Base-by-base conservation (phyloP, 1,140 invertebrate species). In the Brachystomella parvula region DNA sequence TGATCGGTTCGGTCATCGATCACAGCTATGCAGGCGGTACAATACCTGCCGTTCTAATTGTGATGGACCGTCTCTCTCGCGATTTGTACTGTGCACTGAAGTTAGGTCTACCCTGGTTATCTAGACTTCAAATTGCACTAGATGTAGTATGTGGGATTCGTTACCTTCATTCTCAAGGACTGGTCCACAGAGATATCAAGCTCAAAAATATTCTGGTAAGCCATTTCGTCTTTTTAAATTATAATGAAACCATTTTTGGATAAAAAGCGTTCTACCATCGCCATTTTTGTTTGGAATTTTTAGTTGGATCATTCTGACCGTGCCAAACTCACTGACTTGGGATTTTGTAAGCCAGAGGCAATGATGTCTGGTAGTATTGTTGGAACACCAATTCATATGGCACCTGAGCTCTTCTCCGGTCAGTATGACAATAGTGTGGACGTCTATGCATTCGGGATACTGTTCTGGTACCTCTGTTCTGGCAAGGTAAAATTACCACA, bases 341-440 rank as follows among this genome's bases (percentile, higher is more conserved):
- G 91, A 1, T 95, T 95, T 79, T 94, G 91, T 75, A 91, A 93
- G 73, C 89, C 90, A 0, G 90, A 89, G 78, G 89, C 90, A 0
- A 92, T 94, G 85, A 90, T 94, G 83, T 92, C 88, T 2, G 90
- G 87, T 17, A 89, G 87, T 70, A 84, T 90, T 63, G 88, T 90
- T 12, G 91, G 91, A 21, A 94, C 91, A 6, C 92, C 91, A 0
- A 89, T 94, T 66, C 91, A 94, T 75, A 94, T 95, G 92, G 90
- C 91, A 32, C 92, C 92, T 0, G 91, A 95, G 79, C 81, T 95
- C 26, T 82, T 93, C 49, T 85, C 84, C 47, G 87, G 88, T 0
- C 83, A 85, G 69, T 94, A 94, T 74, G 89, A 92, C 75, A 89
- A 86, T 71, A 86, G 85, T 66, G 91, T 95, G 19, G 91, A 95